Evolutionary conservation across 2,888 invertebrate genomes (phyloP), one percentile per base, ranked within the genome.

Genomic region (Lasioglossum leucozonium): DNA sequence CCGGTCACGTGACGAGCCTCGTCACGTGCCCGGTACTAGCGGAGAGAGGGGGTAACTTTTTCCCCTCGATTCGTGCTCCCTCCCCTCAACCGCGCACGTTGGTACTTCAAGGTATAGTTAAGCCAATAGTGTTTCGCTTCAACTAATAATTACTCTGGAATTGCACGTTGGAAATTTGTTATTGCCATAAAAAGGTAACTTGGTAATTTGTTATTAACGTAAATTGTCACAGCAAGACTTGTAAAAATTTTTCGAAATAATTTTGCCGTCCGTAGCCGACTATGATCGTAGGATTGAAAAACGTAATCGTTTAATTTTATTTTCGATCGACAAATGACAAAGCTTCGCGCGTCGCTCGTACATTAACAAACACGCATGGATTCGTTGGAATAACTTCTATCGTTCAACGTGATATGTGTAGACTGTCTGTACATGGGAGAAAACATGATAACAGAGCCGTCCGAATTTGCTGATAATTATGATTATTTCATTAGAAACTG

Each of bases 351-450:
- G 22, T 67, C 22, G 40, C 11, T 69, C 77, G 77, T 44, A 69
- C 34, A 26, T 44, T 22, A 42, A 40, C 8, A 26, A 37, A 34
- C 42, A 75, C 37, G 62, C 34, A 67, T 67, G 81, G 80, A 78
- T 58, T 85, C 55, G 72, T 72, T 58, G 58, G 13, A 55, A 74
- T 74, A 85, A 82, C 73, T 82, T 86, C 65, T 76, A 86, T 77
- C 37, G 47, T 85, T 85, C 78, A 81, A 86, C 81, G 76, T 75
- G 85, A 72, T 65, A 72, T n/a, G n/a, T n/a, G n/a, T 37, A 58
- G 40, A 62, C 47, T 84, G 51, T 72, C 74, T 58, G 81, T 51
- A 34, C 78, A 78, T 16, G 74, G 77, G 77, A 80, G 69, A 80
- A 81, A 74, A 30, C n/a, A 42, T 67, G 55, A 42, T 30, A 22